phyloP scores from a whole-genome alignment of 2,888 invertebrate species.

The Spisula solida region DNA sequence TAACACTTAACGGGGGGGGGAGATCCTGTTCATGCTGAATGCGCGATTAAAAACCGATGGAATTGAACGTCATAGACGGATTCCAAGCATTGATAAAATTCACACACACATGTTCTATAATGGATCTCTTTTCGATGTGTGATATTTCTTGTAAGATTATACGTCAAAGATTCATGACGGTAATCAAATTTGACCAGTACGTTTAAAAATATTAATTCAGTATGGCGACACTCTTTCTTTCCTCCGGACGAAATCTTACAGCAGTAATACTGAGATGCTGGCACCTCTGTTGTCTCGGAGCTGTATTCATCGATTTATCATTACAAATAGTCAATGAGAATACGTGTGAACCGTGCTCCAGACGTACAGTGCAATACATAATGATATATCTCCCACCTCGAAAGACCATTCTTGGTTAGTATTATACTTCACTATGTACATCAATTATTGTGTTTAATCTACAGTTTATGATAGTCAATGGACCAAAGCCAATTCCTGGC shows the following conservation, averaged over 20 bases:
- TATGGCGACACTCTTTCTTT: too few species aligned
- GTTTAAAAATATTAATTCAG: too few species aligned
- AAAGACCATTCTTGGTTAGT: neutral
- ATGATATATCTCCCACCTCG: neutral
- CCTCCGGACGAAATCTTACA: neutral
- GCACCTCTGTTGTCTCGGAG: neutral
- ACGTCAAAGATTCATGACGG: too few species aligned
- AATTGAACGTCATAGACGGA: too few species aligned
- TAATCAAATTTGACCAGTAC: too few species aligned
- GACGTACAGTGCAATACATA: neutral
- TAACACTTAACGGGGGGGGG: too few species aligned
- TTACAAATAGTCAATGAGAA: neutral
- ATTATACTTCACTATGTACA: neutral
- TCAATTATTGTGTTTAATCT: constrained; percentile 16
- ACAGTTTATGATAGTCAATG: neutral
- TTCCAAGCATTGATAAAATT: too few species aligned
- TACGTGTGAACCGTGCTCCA: neutral
- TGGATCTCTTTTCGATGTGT: too few species aligned
- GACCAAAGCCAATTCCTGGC: neutral
- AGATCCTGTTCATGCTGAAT: too few species aligned
- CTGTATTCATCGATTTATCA: neutral
- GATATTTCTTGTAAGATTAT: too few species aligned
- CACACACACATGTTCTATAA: too few species aligned
- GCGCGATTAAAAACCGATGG: too few species aligned
- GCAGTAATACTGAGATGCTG: neutral